Percentiles rank a stretch among this genome's conserved stretches.
Conservation (phyloP, 2,888 invertebrate genomes). For the Tetheella fluctuosa region DNA sequence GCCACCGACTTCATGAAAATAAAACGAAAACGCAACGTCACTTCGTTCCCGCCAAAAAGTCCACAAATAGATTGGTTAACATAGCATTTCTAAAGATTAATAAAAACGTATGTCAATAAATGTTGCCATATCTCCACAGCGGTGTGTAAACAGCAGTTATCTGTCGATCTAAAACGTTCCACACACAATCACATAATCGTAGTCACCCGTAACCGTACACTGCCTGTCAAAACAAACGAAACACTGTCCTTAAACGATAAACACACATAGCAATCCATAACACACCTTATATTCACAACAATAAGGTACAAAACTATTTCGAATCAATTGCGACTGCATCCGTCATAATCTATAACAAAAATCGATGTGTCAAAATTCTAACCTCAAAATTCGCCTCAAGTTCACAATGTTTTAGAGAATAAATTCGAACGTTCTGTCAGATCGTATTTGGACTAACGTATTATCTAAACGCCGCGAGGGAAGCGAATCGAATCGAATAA, state of each 20-base stretch:
- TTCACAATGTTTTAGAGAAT: conserved; percentile 49
- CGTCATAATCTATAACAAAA: conserved; percentile 62
- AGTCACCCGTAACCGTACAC: conserved; percentile 77
- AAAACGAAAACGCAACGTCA: too few species aligned
- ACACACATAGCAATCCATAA: conserved; percentile 46
- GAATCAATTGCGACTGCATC: conserved; percentile 37
- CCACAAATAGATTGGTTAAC: too few species aligned
- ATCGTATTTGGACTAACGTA: conserved; percentile 56
- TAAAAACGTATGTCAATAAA: background rate
- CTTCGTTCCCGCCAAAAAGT: too few species aligned
- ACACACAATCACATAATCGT: conserved; percentile 75
- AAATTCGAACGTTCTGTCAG: conserved; percentile 48
- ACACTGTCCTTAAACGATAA: conserved; percentile 56
- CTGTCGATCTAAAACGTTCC: conserved; percentile 75
- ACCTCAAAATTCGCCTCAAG: conserved; percentile 58
- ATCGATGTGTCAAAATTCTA: conserved; percentile 59
- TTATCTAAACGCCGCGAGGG: conserved; percentile 53
- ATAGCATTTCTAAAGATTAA: background rate
- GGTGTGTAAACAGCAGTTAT: conserved; percentile 60
- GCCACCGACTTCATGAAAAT: too few species aligned
- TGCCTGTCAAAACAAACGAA: conserved; percentile 79
- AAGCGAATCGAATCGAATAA: conserved; percentile 71
- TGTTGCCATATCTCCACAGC: conserved; percentile 22
- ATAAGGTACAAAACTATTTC: conserved; percentile 43
- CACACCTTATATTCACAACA: conserved; percentile 34